Evolutionary conservation across 2,797 vertebrate genomes (phyloP), one percentile per base, ranked within the genome.

Genomic region (Rhinatrema bivittatum): DNA sequence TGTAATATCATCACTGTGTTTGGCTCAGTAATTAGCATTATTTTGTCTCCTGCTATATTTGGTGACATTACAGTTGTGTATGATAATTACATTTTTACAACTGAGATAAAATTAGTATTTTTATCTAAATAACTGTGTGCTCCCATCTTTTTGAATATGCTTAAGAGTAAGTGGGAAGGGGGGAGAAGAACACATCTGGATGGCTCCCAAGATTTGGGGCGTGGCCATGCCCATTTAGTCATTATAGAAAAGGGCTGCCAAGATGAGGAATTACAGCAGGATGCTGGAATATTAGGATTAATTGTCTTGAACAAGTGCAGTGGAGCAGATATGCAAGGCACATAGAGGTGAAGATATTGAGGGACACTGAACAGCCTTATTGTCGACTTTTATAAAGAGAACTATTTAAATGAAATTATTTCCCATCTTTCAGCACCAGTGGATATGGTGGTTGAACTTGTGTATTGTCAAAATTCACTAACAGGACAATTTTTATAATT

Each of bases 231-330:
- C 87, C 58, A 66, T 87, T 78, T 78, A 73, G 88, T 90, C 88
- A 90, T 89, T 86, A 83, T 78, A 78, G 81, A 94, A 82, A 86
- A 80, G 78, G 84, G 73, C 93, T 97, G 93, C 89, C 95, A 97
- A 88, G 88, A 95, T 98, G 94, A 98, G 90, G 68, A 93, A 99
- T 96, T 85, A 86, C 75, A 79, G 56, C 73, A 74, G 82, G 81
- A 81, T 80, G 78, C 74, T 76, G 85, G 87, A 87, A 92, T 95
- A 98, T 99, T 93, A 98, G 93, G 87, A 97, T 98, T 97, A 97
- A 99, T 99, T 95, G 92, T 93, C 89, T 96, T 81, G 87, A 93
- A 90, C 82, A 84, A 82, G 84, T 85, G 88, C 89, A 80, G 76
- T 71, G 82, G 84, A 90, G 87, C 90, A 89, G 82, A 80, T 85